Evolutionary conservation across 2,797 vertebrate genomes (phyloP), one percentile per base, ranked within the genome.

Genomic region (Spatula versicolor): DNA sequence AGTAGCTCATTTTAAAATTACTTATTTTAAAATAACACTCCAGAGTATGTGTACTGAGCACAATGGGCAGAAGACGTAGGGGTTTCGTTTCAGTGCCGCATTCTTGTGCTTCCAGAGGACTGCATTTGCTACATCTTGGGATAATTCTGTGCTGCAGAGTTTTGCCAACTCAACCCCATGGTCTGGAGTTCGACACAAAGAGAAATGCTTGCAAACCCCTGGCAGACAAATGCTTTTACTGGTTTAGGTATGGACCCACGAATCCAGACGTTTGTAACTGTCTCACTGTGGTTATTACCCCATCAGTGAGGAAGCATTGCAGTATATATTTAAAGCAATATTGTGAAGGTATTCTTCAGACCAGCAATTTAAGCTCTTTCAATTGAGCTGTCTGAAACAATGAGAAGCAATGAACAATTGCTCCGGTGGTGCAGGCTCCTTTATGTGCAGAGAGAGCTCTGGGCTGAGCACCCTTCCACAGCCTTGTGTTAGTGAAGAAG

Each of bases 191-290:
- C 90, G 81, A 88, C 94, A 91, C 78, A 88, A 86, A 88, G 83
- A 84, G 86, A 88, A 94, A 92, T 63, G 92, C 77, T 77, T 88
- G 77, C 78, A 86, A 74, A 95, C 26, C 48, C 72, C 82, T 93
- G 87, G 85, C 86, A 95, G 88, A 67, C 4, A 1, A 88, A 18
- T n/a, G 6, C 74, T 86, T 17, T 90, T 88, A 54, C 74, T 95
- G 67, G 35, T 84, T 86, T 81, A 81, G 88, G 83, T 93, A 71
- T 63, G 81, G 94, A 68, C 63, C 82, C 55, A 8, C 37, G 90
- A 84, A 90, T 94, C 93, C 94, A 95, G 90, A 88, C 93, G 93
- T 94, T 84, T 84, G 74, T 94, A 82, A 84, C 94, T 84, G 86
- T 75, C 8, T 52, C 41, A 8, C 62, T 95, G 85, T 63, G 90